Evolutionary conservation across 2,797 vertebrate genomes (phyloP).

Genomic region (Hipposideros larvatus): DNA sequence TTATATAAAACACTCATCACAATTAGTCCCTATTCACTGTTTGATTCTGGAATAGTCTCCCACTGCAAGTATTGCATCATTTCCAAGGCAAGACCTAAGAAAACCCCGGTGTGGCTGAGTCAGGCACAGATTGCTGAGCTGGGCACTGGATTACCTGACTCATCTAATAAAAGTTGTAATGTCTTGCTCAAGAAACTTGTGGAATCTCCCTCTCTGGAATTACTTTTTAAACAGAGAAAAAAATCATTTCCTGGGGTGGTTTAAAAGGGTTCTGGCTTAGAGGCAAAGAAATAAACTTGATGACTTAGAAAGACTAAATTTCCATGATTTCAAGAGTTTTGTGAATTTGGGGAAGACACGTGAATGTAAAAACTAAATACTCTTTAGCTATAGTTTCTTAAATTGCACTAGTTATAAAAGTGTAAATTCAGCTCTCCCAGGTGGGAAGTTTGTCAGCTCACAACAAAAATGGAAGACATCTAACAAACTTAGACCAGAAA

Average conservation of each 20-base stretch:
- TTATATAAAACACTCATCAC: background rate
- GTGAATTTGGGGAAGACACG: background rate
- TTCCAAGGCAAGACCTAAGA: background rate
- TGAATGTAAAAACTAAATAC: conserved; percentile 60
- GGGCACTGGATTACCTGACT: conserved; percentile 24
- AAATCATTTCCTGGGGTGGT: conserved; percentile 69
- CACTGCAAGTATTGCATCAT: conserved; percentile 7
- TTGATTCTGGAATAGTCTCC: background rate
- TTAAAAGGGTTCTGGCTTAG: conserved; percentile 56
- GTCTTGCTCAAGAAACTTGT: conserved; percentile 54
- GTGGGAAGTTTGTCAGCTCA: conserved; percentile 55
- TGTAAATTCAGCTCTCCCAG: conserved; percentile 48
- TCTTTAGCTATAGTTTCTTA: conserved; percentile 47
- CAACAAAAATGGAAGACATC: conserved; percentile 47
- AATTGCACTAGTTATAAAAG: conserved; percentile 62
- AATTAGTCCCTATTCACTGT: background rate
- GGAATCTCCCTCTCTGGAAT: conserved; percentile 72
- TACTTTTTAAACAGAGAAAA: conserved; percentile 68
- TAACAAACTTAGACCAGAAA: conserved; percentile 39
- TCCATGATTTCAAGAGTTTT: conserved; percentile 59
- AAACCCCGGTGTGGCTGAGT: background rate
- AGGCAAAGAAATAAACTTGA: conserved; percentile 52
- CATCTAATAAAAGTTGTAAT: conserved; percentile 11
- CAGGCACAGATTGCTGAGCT: background rate
- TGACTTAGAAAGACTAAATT: conserved; percentile 61